Evolutionary conservation across 2,888 invertebrate species (phyloP).

Genomic region (Noctua janthina): DNA sequence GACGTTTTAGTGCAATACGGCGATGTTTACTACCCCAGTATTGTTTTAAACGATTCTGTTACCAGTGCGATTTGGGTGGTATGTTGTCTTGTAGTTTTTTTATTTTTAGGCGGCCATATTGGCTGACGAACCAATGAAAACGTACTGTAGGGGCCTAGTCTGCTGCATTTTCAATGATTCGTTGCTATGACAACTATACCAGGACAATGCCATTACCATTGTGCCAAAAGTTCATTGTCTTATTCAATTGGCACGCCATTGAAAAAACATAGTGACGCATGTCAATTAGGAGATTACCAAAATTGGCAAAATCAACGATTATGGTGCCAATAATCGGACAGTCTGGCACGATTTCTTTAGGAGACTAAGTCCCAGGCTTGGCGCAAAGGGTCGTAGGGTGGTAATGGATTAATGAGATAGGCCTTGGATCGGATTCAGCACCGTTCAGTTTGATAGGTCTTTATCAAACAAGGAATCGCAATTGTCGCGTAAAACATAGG

Average conservation of each 20-base stretch:
- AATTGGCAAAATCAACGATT: neutral
- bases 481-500: too few species aligned
- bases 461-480: neutral
- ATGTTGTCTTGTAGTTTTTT: slow-evolving; percentile 6
- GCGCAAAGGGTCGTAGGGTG: neutral
- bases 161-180: neutral
- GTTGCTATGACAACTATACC: neutral
- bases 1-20: slow-evolving; percentile 45
- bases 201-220: neutral
- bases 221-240: neutral
- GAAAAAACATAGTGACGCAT: neutral
- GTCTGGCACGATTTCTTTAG: neutral
- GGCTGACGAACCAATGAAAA: neutral
- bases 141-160: neutral
- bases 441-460: neutral
- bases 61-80: slow-evolving; percentile 56
- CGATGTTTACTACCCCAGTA: slow-evolving; percentile 50
- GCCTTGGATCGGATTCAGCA: neutral
- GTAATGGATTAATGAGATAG: neutral
- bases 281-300: neutral
- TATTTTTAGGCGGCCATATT: slow-evolving; percentile 27
- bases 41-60: slow-evolving; percentile 58
- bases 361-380: neutral
- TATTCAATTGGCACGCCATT: neutral
- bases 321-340: neutral